phyloP scores from a whole-genome alignment of 2,888 invertebrate genomes.

The Drosophila niveifrons region DNA sequence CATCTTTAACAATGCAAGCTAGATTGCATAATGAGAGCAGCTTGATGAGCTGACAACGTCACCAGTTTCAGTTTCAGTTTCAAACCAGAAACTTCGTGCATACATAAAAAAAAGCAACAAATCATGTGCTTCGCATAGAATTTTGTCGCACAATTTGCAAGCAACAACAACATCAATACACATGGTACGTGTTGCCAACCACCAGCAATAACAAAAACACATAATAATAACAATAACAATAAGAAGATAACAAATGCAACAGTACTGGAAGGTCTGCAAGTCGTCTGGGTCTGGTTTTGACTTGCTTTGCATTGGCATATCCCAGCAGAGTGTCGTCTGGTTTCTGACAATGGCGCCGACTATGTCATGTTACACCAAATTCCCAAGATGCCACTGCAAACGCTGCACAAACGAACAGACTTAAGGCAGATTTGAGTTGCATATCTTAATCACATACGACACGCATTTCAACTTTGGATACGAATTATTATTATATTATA shows the following conservation, averaged over 20 bases:
- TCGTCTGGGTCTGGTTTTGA: conserved; percentile 9
- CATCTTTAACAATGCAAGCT: conserved; percentile 64
- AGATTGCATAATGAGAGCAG: conserved; percentile 68
- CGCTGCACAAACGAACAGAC: conserved; percentile 13
- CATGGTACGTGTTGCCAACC: conserved; percentile 15
- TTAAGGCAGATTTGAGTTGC: conserved; percentile 8
- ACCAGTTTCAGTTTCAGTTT: conserved; percentile 9
- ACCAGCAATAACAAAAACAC: conserved; percentile 53
- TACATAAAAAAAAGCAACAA: conserved; percentile 53
- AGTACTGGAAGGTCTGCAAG: conserved; percentile 37
- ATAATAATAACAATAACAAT: conserved; percentile 52
- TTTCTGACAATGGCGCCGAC: conserved; percentile 39
- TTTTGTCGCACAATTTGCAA: conserved; percentile 70
- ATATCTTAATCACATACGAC: conserved; percentile 51
- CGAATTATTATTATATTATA: too few species aligned
- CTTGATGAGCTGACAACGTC: conserved; percentile 72
- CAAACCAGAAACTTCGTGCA: conserved; percentile 53
- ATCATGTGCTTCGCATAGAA: conserved; percentile 72
- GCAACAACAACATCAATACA: conserved; percentile 22
- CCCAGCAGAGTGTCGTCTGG: conserved; percentile 1
- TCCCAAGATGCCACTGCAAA: conserved; percentile 4
- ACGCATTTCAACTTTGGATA: neutral
- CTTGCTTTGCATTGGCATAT: neutral
- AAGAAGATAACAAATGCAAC: conserved; percentile 30
- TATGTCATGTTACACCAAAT: conserved; percentile 11